These are phyloP conservation scores for Aricia artaxerxes DNA, from an alignment of 2,888 invertebrate species.

Conservation along the genomic window DNA sequence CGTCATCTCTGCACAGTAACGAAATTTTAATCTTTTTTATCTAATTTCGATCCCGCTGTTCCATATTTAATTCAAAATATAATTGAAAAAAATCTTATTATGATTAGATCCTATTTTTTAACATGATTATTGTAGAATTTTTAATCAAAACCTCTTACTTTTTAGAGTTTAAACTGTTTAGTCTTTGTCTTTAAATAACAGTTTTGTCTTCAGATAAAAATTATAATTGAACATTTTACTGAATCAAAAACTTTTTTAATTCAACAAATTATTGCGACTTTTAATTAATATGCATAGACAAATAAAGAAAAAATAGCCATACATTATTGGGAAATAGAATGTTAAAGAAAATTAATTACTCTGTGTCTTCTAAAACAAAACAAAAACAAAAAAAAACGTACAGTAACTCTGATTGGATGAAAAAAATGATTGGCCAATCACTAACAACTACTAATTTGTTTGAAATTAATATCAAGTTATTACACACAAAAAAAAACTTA, in stretches of 20 bases:
- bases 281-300: not conserved
- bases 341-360: not conserved
- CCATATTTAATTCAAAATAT: not conserved
- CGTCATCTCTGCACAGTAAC: too few relatives aligned
- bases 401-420: not conserved
- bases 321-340: not conserved
- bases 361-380: too few relatives aligned
- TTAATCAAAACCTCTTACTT: not conserved
- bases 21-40: too few relatives aligned
- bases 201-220: slow-evolving; percentile 3
- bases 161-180: not conserved
- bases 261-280: not conserved
- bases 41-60: too few relatives aligned
- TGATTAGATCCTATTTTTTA: not conserved
- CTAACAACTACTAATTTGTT: not conserved
- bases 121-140: not conserved
- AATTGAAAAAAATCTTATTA: not conserved
- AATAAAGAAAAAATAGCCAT: not conserved
- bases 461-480: not conserved
- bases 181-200: not conserved
- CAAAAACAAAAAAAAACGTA: too few relatives aligned
- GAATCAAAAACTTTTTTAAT: not conserved
- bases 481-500: not conserved
- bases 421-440: slow-evolving; percentile 2
- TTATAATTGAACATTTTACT: not conserved